A percentile compares a stretch with the other conserved stretches of the same genome.
Evolutionary conservation across 2,113 vertebrate genomes (phyloP).

Genomic region (Rhabdomys dilectus): DNA sequence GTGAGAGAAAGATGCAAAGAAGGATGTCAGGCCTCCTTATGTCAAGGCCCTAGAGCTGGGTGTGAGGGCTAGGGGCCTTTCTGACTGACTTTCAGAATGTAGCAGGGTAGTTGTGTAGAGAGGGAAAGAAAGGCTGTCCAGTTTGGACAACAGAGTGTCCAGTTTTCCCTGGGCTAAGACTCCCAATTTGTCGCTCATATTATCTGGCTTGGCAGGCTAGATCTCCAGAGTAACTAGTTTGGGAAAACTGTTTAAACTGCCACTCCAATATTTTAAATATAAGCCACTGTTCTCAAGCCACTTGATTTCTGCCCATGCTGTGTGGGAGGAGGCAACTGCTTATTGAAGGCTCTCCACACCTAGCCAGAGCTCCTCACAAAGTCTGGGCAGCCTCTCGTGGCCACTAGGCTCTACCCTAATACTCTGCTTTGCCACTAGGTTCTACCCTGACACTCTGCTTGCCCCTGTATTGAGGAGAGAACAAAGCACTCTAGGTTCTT

Average conservation of each 20-base stretch:
- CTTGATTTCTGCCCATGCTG: neutral
- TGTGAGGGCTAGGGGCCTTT: neutral
- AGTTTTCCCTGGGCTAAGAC: neutral
- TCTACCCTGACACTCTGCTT: neutral
- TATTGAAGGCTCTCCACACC: neutral
- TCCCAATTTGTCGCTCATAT: constrained; percentile 1
- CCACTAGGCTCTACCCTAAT: neutral
- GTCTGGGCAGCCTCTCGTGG: neutral
- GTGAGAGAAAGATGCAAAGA: neutral
- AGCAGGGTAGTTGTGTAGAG: neutral
- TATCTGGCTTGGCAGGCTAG: constrained; percentile 12
- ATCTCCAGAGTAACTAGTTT: constrained; percentile 62
- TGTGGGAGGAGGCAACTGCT: neutral
- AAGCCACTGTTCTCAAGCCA: neutral
- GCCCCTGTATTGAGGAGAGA: neutral
- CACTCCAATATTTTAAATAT: constrained; percentile 18
- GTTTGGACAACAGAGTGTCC: neutral
- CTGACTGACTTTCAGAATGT: constrained; percentile 31
- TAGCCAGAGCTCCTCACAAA: neutral
- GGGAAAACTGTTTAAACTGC: constrained; percentile 13
- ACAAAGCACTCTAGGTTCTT: constrained; percentile 6
- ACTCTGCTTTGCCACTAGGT: neutral
- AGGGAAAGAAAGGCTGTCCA: neutral
- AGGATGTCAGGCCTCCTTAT: neutral
- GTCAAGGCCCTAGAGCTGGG: neutral